Evolutionary conservation across 2,113 vertebrate genomes (phyloP).

Genomic region (Eublepharis macularius): DNA sequence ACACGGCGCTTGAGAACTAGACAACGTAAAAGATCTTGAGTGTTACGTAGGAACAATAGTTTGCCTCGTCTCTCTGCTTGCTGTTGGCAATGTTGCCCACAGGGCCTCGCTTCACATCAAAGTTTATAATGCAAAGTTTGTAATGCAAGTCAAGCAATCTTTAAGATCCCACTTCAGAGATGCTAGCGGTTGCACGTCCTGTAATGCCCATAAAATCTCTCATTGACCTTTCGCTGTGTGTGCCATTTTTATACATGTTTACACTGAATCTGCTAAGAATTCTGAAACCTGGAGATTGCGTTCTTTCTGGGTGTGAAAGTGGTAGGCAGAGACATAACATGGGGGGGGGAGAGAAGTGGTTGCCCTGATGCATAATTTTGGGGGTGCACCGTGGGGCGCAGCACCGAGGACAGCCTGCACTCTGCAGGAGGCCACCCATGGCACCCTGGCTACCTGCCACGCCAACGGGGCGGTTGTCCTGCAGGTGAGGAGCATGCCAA

Average conservation of each 20-base stretch:
- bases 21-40: too few relatives aligned
- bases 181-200: rapidly evolving
- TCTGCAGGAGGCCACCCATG: too few relatives aligned
- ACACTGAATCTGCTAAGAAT: constrained; percentile 54
- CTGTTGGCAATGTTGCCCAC: neutral
- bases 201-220: neutral
- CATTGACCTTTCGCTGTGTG: rapidly evolving
- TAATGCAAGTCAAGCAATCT: neutral
- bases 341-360: too few relatives aligned
- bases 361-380: too few relatives aligned
- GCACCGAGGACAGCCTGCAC: too few relatives aligned
- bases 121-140: neutral
- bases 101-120: neutral
- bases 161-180: rapidly evolving
- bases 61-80: neutral
- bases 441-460: too few relatives aligned
- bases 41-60: neutral
- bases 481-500: too few relatives aligned
- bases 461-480: too few relatives aligned
- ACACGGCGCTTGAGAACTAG: too few relatives aligned
- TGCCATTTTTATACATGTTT: neutral
- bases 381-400: too few relatives aligned
- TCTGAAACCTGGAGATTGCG: constrained; percentile 45
- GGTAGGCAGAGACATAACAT: too few relatives aligned
- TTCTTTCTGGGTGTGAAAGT: constrained; percentile 32